These are phyloP conservation scores for Cremastobaeus sp. DNA, from an alignment of 2,888 invertebrate species.

Conservation along the genomic window DNA sequence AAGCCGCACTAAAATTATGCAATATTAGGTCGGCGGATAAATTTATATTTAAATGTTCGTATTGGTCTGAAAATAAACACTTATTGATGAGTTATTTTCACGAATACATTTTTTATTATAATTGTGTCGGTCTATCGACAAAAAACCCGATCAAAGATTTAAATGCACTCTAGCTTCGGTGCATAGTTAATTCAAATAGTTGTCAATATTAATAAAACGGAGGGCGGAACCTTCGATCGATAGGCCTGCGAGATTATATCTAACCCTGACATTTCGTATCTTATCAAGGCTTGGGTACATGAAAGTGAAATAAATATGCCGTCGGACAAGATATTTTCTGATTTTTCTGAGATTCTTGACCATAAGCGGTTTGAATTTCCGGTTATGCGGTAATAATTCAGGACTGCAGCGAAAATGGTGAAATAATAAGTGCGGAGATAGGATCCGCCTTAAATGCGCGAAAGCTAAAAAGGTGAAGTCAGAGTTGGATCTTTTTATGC, in stretches of 20 bases:
- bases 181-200: constrained; percentile 23
- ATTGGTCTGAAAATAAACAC: too few species aligned
- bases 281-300: constrained; percentile 17
- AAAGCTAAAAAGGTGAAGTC: constrained; percentile 34
- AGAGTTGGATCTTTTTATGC: constrained; percentile 32
- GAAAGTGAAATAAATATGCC: background rate
- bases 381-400: too few species aligned
- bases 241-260: constrained; percentile 15
- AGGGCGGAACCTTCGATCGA: constrained; percentile 5
- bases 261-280: constrained; percentile 29
- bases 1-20: constrained; percentile 18
- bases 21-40: background rate
- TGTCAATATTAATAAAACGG: constrained; percentile 26
- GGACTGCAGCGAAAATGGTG: constrained; percentile 4
- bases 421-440: constrained; percentile 19
- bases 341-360: too few species aligned
- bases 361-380: too few species aligned
- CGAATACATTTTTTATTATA: constrained; percentile 9
- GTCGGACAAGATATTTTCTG: too few species aligned
- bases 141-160: constrained; percentile 24
- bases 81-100: too few species aligned
- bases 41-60: background rate
- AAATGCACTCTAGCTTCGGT: background rate
- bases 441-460: constrained; percentile 8
- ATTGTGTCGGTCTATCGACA: constrained; percentile 5